A percentile compares a stretch with the other conserved stretches of the same genome.
These are phyloP conservation scores for Eulithis prunata DNA, from an alignment of 2,888 invertebrate species.

Conservation along the genomic window DNA sequence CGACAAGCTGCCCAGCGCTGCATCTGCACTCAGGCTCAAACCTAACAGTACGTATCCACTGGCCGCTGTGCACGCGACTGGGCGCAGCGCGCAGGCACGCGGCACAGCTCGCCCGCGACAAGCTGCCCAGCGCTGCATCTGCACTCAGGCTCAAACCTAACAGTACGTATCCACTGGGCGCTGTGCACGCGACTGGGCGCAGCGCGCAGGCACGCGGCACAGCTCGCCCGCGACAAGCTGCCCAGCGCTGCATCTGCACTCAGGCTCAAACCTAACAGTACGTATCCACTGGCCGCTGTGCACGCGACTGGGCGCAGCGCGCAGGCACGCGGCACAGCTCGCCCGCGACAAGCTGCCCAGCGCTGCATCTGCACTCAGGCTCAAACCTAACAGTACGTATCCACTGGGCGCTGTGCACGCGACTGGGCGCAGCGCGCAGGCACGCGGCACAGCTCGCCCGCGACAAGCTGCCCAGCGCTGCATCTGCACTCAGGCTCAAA, in stretches of 20 bases:
- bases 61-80: conserved; percentile 92
- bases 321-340: conserved; percentile 79
- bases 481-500: conserved; percentile 90
- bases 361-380: conserved; percentile 86
- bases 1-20: conserved; percentile 75
- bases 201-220: conserved; percentile 75
- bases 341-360: conserved; percentile 81
- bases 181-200: conserved; percentile 92
- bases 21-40: conserved; percentile 90
- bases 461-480: conserved; percentile 75
- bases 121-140: conserved; percentile 51
- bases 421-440: conserved; percentile 88
- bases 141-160: conserved; percentile 93
- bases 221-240: conserved; percentile 85
- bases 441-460: conserved; percentile 79
- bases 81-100: conserved; percentile 84
- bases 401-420: conserved; percentile 93
- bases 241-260: conserved; percentile 82
- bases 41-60: conserved; percentile 93
- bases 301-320: conserved; percentile 91
- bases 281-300: conserved; percentile 88
- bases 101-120: conserved; percentile 85
- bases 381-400: conserved; percentile 92
- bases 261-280: conserved; percentile 91
- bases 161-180: conserved; percentile 87